These are phyloP conservation scores for Benitochromis conjunctus DNA, from an alignment of 2,113 vertebrate genomes.

Conservation along the genomic window DNA sequence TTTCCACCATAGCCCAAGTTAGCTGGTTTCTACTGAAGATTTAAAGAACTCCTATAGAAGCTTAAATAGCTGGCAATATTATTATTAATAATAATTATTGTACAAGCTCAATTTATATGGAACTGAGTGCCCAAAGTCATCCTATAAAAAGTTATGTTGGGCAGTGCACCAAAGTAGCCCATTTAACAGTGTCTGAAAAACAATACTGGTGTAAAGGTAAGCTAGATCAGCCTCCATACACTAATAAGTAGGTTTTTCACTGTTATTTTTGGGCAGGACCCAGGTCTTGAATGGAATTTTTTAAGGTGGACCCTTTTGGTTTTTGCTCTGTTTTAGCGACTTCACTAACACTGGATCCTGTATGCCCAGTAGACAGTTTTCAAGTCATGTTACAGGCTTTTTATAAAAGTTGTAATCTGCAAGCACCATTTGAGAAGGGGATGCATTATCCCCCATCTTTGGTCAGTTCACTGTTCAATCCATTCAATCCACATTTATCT, in stretches of 20 bases:
- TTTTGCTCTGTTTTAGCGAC: background rate
- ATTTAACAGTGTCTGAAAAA: background rate
- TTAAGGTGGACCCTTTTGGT: background rate
- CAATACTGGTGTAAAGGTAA: background rate
- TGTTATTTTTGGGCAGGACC: background rate
- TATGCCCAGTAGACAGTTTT: background rate
- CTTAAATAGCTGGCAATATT: background rate
- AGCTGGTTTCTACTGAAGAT: background rate
- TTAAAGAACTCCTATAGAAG: background rate
- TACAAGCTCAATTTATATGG: background rate
- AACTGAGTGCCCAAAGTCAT: background rate
- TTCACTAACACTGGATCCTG: too few species aligned
- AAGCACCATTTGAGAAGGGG: background rate
- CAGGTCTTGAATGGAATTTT: background rate
- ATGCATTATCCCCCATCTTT: background rate
- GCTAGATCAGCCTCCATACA: background rate
- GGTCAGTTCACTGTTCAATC: background rate
- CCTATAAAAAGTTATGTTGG: background rate
- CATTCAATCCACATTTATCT: background rate
- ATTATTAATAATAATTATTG: background rate
- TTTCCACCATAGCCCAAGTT: background rate
- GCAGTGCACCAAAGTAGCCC: background rate
- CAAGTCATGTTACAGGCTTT: background rate
- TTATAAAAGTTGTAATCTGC: background rate
- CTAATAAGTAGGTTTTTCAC: background rate